Percentiles rank a stretch among this genome's conserved stretches.
phyloP scores from a whole-genome alignment of 2,113 vertebrate species.

The Carassius carassius region DNA sequence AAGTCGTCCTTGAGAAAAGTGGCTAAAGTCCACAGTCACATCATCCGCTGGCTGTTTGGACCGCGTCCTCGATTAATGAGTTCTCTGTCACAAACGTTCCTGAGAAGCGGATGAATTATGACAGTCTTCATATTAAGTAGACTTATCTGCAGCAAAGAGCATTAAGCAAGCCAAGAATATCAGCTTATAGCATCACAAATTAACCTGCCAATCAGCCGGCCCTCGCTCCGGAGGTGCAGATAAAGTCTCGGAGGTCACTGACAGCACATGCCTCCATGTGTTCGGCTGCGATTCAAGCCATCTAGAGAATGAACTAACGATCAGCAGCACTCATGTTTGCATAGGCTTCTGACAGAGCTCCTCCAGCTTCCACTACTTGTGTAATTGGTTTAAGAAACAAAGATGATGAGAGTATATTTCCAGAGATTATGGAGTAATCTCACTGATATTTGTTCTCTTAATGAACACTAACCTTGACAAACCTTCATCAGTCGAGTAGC shows the following conservation, averaged over 20 bases:
- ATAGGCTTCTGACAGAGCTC: conserved; percentile 54
- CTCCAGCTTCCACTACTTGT: conserved; percentile 63
- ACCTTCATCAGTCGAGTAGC: conserved; percentile 68
- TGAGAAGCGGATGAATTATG: conserved; percentile 76
- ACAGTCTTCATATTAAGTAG: conserved; percentile 83
- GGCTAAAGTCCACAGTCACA: too few species aligned
- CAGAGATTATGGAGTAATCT: conserved; percentile 75
- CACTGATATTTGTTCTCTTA: conserved; percentile 78
- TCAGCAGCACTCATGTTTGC: background rate
- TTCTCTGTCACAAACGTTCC: conserved; percentile 65
- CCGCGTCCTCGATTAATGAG: conserved; percentile 71
- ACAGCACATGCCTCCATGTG: background rate
- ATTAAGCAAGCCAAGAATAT: conserved; percentile 77
- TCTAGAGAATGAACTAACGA: background rate
- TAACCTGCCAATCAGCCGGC: conserved; percentile 79
- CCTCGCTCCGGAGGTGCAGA: conserved; percentile 75
- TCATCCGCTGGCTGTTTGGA: background rate
- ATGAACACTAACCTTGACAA: conserved; percentile 74
- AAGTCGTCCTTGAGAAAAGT: conserved; percentile 57
- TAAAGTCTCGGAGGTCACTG: conserved; percentile 78
- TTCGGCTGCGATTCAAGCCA: too few species aligned
- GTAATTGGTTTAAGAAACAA: conserved; percentile 53
- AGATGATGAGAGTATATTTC: conserved; percentile 39
- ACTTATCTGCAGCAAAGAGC: conserved; percentile 78
- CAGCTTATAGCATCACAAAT: conserved; percentile 79